These are phyloP conservation scores for Carassius carassius DNA, from an alignment of 2,113 vertebrate genomes.

Conservation along the genomic window DNA sequence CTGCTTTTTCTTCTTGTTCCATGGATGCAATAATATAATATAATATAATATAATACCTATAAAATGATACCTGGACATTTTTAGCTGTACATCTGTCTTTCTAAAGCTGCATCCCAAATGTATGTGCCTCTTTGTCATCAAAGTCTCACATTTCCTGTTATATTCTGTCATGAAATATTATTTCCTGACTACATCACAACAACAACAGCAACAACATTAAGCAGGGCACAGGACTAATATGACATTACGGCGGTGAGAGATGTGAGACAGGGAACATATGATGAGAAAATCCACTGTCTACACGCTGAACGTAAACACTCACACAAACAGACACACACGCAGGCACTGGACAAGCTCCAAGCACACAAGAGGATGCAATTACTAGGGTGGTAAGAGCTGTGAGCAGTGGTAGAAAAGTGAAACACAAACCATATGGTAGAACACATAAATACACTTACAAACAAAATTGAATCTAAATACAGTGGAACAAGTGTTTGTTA, in stretches of 20 bases:
- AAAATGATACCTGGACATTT: constrained; percentile 41
- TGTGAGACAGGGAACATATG: constrained; percentile 12
- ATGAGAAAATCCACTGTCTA: constrained; percentile 6
- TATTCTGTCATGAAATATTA: constrained; percentile 18
- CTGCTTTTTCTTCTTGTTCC: not conserved
- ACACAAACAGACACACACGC: not conserved
- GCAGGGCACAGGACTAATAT: not conserved
- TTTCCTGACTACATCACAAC: not conserved
- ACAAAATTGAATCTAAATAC: constrained; percentile 29
- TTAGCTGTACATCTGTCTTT: constrained; percentile 42
- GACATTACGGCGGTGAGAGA: not conserved
- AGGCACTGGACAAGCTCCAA: constrained; percentile 10
- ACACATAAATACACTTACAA: constrained; percentile 9
- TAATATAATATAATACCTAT: not conserved
- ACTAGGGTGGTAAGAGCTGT: constrained; percentile 23
- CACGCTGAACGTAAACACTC: constrained; percentile 11
- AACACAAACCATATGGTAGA: constrained; percentile 23
- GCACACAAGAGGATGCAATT: constrained; percentile 36
- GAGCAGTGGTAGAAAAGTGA: constrained; percentile 26
- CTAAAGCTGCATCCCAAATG: constrained; percentile 16
- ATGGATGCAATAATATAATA: not conserved
- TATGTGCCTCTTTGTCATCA: constrained; percentile 12
- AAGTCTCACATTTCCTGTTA: not conserved
- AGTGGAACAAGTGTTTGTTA: not conserved
- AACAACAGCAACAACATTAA: not conserved